phyloP scores from a whole-genome alignment of 1,140 invertebrate species.

The Hormaphis cornu region DNA sequence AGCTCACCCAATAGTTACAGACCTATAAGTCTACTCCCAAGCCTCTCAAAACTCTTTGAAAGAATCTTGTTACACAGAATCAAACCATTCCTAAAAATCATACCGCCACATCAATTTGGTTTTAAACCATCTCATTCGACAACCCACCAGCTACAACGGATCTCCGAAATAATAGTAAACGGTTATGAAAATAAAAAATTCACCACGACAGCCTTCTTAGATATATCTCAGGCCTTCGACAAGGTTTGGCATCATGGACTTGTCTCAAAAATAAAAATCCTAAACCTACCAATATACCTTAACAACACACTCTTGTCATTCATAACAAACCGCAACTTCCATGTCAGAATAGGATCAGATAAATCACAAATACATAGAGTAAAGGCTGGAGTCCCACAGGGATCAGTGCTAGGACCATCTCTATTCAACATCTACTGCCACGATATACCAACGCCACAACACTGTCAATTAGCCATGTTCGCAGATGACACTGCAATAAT shows the following conservation, averaged over 20 bases:
- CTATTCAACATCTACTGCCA: slow-evolving; percentile 9
- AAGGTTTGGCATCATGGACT: slow-evolving; percentile 41
- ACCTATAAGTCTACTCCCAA: slow-evolving; percentile 41
- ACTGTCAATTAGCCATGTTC: neutral
- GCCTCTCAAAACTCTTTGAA: slow-evolving; percentile 39
- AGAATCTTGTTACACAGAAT: slow-evolving; percentile 37
- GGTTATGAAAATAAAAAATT: slow-evolving; percentile 40
- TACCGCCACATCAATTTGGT: slow-evolving; percentile 41
- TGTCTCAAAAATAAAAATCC: slow-evolving; percentile 38
- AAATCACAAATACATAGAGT: neutral
- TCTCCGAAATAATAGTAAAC: slow-evolving; percentile 40
- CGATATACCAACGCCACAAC: slow-evolving; percentile 4
- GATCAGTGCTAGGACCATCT: slow-evolving; percentile 20
- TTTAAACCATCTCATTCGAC: slow-evolving; percentile 41
- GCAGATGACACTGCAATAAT: slow-evolving; percentile 28
- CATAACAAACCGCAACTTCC: neutral
- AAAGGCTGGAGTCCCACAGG: slow-evolving; percentile 32
- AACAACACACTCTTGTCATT: slow-evolving; percentile 13
- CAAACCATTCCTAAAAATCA: neutral
- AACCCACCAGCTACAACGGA: slow-evolving; percentile 40
- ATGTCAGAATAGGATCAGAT: neutral
- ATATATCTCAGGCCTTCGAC: slow-evolving; percentile 34
- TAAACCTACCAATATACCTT: neutral
- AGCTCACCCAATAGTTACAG: slow-evolving; percentile 38
- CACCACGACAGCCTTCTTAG: slow-evolving; percentile 39